Percentiles rank a stretch among this genome's conserved stretches.
phyloP scores from a whole-genome alignment of 1,140 invertebrate species.

The Leucophenga varia region DNA sequence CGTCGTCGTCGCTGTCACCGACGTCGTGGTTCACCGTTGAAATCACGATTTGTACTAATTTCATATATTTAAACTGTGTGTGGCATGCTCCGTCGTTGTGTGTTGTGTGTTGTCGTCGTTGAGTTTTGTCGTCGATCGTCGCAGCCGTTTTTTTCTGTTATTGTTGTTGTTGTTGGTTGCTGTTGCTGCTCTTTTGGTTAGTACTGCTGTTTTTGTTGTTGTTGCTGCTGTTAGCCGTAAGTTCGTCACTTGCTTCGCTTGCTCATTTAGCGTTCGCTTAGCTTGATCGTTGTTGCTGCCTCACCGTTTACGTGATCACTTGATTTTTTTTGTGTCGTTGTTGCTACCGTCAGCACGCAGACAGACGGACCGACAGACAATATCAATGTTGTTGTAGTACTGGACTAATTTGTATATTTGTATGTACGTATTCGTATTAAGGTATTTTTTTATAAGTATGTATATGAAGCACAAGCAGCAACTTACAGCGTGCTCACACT shows the following conservation, averaged over 20 bases:
- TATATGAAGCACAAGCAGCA: no score
- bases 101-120: slow-evolving; percentile 31
- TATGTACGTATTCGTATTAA: no score
- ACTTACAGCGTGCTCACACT: no score
- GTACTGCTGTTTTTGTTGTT: slow-evolving; percentile 5
- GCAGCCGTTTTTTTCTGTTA: no score
- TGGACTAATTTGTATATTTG: no score
- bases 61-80: slow-evolving; percentile 56
- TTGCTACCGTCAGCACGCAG: no score
- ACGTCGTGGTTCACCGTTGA: slow-evolving; percentile 55
- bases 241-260: slow-evolving; percentile 45
- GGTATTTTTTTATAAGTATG: no score
- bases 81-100: slow-evolving; percentile 53
- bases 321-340: no score
- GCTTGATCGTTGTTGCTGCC: slow-evolving; percentile 16
- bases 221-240: slow-evolving; percentile 44
- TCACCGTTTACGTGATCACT: slow-evolving; percentile 1
- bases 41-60: slow-evolving; percentile 57
- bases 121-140: neutral
- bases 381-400: no score
- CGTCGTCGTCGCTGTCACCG: slow-evolving; percentile 36
- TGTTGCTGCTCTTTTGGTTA: neutral
- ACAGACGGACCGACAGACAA: no score
- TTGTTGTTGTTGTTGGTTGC: slow-evolving; percentile 1
- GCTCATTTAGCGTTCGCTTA: neutral